Conservation (phyloP, 2,888 invertebrate genomes). For the Diplolepis rosae region DNA sequence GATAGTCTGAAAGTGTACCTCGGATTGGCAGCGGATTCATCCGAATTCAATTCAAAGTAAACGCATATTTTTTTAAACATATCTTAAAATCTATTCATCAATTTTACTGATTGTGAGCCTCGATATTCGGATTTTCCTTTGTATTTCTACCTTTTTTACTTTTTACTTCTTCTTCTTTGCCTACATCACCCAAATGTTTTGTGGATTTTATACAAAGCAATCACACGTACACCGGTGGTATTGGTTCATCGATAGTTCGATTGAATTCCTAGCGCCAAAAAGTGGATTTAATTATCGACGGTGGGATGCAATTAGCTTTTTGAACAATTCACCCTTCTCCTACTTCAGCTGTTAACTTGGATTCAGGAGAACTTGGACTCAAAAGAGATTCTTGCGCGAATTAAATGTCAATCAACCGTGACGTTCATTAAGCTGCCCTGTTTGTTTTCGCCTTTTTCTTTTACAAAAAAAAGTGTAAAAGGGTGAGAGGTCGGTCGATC, state of each 20-base stretch:
- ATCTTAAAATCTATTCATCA: background rate
- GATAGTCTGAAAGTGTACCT: no score
- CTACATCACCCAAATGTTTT: background rate
- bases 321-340: slow-evolving; percentile 47
- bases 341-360: slow-evolving; percentile 28
- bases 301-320: slow-evolving; percentile 67
- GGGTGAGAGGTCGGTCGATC: slow-evolving; percentile 11
- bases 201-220: background rate
- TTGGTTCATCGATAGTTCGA: slow-evolving; percentile 55
- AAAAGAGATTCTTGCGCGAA: slow-evolving; percentile 65
- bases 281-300: slow-evolving; percentile 65
- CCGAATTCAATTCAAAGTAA: background rate
- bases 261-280: slow-evolving; percentile 63
- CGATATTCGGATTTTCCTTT: background rate
- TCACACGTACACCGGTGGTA: background rate
- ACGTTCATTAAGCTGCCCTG: slow-evolving; percentile 60
- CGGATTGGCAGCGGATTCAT: no score
- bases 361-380: slow-evolving; percentile 42
- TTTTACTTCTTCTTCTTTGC: background rate
- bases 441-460: slow-evolving; percentile 47
- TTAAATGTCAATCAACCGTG: slow-evolving; percentile 67
- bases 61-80: background rate
- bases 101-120: background rate
- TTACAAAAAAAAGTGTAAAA: background rate
- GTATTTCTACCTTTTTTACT: background rate